Conservation (phyloP, 2,797 vertebrate genomes). For the Megalops cyprinoides region DNA sequence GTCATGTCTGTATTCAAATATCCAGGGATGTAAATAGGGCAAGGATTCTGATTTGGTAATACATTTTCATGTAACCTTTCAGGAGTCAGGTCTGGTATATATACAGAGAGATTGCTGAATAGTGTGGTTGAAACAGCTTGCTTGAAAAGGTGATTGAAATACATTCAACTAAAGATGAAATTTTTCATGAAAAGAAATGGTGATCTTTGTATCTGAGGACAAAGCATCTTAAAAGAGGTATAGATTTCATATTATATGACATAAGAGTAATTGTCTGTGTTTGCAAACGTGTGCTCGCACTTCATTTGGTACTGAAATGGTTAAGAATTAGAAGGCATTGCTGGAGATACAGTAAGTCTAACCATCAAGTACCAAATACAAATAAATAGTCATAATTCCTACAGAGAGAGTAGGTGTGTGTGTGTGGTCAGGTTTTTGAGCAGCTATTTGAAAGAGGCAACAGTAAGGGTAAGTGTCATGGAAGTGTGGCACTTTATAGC, state of each 20-base stretch:
- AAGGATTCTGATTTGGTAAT: conserved; percentile 6
- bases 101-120: too few relatives aligned
- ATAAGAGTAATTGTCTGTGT: conserved; percentile 8
- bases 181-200: conserved; percentile 14
- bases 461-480: too few relatives aligned
- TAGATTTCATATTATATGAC: conserved; percentile 10
- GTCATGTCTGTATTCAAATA: too few relatives aligned
- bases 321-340: too few relatives aligned
- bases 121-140: background rate
- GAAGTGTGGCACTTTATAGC: too few relatives aligned
- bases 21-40: background rate
- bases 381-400: too few relatives aligned
- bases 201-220: conserved; percentile 13
- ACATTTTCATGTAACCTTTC: conserved; percentile 14
- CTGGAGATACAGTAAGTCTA: too few relatives aligned
- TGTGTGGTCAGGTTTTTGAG: too few relatives aligned
- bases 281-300: conserved; percentile 8
- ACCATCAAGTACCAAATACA: too few relatives aligned
- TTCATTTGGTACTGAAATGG: conserved; percentile 14
- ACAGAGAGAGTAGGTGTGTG: too few relatives aligned
- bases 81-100: background rate
- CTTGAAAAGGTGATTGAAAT: background rate
- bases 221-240: conserved; percentile 2
- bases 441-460: too few relatives aligned
- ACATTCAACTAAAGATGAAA: conserved; percentile 13